Evolutionary conservation across 1,140 invertebrate species (phyloP), one percentile per base, ranked within the genome.

Genomic region (Meloidogyne hapla): DNA sequence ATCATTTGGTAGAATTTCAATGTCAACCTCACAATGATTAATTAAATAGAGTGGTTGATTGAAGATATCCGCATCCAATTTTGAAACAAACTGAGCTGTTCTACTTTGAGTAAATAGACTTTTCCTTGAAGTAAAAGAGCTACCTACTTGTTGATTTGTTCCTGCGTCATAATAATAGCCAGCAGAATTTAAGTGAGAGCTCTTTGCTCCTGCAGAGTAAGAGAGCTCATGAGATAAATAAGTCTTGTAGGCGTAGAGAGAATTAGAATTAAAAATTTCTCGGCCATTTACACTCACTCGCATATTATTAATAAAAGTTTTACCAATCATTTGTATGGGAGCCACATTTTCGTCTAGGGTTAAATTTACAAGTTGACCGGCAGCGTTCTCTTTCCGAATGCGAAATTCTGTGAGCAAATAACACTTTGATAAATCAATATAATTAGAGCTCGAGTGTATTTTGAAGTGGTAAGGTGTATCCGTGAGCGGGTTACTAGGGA

Each of bases 11-110:
- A 66, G 15, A 4, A 66, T 66, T 21, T 66, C 64, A 66, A 66
- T 21, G n/a, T 66, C 64, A 26, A 66, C 69, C 42, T 72, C 69
- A 23, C 69, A 72, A n/a, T 72, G 42, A 23, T 48, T 61, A 25
- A 72, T 64, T 10, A 72, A 56, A 21, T 61, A 72, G 1, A 45
- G 62, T 21, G 42, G 45, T 12, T 72, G 69, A 66, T 72, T 72
- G 33, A 45, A 72, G 9, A 64, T 28, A 42, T 72, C 69, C n/a
- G 33, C 62, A 12, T 72, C 69, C 9, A 72, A 33, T 70, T 64
- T 45, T 9, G 69, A 28, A 10, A 72, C 33, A 12, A 72, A 72
- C 28, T 66, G 64, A 5, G 64, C 64, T 5, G n/a, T 21, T 66
- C n/a, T 66, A n/a, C 64, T 66, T 3, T 15, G 2, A 4, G n/a